Evolutionary conservation across 2,113 vertebrate genomes (phyloP).

Genomic region (Lophotis ruficrista): DNA sequence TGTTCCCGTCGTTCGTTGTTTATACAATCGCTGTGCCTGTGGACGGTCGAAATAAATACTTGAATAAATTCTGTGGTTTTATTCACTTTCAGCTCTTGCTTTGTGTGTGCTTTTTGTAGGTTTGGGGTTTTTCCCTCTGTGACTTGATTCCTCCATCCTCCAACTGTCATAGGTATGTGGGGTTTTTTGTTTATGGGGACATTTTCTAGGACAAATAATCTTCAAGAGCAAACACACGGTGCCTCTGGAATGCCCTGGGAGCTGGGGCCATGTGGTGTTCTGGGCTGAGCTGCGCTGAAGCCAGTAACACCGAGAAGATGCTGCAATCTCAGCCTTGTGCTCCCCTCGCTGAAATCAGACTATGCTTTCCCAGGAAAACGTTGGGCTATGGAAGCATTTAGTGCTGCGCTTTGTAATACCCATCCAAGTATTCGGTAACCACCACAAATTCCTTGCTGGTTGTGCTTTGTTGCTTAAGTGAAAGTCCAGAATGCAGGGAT

Average conservation of each 20-base stretch:
- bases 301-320: not conserved
- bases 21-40: conserved; percentile 14
- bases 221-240: not conserved
- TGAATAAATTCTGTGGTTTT: conserved; percentile 1
- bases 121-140: not conserved
- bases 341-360: not conserved
- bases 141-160: not conserved
- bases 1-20: conserved; percentile 40
- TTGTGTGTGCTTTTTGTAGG: not conserved
- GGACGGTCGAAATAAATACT: conserved; percentile 2
- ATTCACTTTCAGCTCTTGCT: conserved; percentile 22
- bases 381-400: not conserved
- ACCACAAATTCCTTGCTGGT: not conserved
- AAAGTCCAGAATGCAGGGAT: conserved; percentile 10
- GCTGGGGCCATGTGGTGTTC: not conserved
- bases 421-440: not conserved
- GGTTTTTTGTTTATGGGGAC: not conserved
- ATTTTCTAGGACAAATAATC: not conserved
- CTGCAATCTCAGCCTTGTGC: not conserved
- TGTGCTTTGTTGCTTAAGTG: conserved; percentile 34
- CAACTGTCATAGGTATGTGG: not conserved
- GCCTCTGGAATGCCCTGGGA: not conserved
- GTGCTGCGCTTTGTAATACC: not conserved
- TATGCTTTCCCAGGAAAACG: not conserved
- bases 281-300: not conserved